These are phyloP conservation scores for Ladona fulva DNA, from an alignment of 1,140 invertebrate genomes.

Conservation along the genomic window DNA sequence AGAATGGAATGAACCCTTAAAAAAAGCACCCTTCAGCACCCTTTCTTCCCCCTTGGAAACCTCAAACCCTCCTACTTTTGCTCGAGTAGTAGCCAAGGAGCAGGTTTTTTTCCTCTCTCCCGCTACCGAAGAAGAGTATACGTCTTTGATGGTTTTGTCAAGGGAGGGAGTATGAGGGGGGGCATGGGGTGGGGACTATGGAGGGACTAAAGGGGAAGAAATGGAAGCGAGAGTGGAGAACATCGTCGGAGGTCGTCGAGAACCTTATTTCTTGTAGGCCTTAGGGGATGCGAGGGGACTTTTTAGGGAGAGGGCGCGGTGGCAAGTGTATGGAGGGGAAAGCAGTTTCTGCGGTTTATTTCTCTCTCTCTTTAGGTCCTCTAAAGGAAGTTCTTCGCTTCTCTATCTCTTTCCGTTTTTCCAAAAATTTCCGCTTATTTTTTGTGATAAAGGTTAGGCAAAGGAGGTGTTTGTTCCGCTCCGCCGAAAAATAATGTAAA, in stretches of 20 bases:
- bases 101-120: no score
- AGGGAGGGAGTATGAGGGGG: not conserved
- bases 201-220: not conserved
- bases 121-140: no score
- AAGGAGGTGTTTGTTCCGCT: no score
- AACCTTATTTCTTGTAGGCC: slow-evolving; percentile 1
- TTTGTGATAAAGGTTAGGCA: no score
- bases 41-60: no score
- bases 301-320: not conserved
- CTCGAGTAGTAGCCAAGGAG: no score
- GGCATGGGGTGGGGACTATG: not conserved
- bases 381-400: not conserved
- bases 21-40: no score
- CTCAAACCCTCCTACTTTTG: no score
- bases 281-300: not conserved
- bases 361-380: not conserved
- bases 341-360: not conserved
- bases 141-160: no score
- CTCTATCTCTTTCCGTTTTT: not conserved
- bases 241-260: not conserved
- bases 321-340: not conserved
- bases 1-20: no score
- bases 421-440: not conserved
- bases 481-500: no score
- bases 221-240: not conserved